phyloP scores from a whole-genome alignment of 2,797 vertebrate genomes.

The Chloroceryle inda region DNA sequence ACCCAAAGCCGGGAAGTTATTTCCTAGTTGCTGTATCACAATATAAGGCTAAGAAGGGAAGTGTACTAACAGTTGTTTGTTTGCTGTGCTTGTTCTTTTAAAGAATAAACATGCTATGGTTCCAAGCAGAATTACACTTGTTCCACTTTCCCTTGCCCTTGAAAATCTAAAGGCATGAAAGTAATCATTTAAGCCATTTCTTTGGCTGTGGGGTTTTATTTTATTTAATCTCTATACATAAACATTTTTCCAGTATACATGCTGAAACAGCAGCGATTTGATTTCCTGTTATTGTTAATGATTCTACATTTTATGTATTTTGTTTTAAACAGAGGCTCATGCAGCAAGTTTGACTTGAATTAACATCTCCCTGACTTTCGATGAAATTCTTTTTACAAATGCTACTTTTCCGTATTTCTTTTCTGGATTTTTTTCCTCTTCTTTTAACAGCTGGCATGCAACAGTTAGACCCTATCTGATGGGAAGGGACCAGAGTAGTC shows the following conservation, averaged over 20 bases:
- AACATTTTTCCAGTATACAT: background rate
- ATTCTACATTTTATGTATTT: background rate
- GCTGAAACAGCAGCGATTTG: conserved; percentile 23
- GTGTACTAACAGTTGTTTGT: background rate
- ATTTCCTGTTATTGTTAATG: conserved; percentile 44
- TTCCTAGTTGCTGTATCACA: background rate
- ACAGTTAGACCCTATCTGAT: background rate
- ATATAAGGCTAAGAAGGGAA: background rate
- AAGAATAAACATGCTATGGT: background rate
- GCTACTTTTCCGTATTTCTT: background rate
- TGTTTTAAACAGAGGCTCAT: conserved; percentile 3
- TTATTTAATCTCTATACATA: background rate
- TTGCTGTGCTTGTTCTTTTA: conserved; percentile 10
- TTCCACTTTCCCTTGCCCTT: conserved; percentile 9
- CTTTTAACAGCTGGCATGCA: background rate
- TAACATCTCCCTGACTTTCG: conserved; percentile 1
- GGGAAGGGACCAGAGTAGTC: background rate
- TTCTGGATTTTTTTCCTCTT: background rate
- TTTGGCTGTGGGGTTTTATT: conserved; percentile 23
- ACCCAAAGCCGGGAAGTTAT: background rate
- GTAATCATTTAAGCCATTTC: background rate
- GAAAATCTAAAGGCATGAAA: conserved; percentile 2
- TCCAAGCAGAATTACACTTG: conserved; percentile 3
- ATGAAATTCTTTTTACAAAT: background rate
- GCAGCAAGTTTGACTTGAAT: background rate